Conservation (phyloP, 2,888 invertebrate genomes). For the Hypena proboscidalis region DNA sequence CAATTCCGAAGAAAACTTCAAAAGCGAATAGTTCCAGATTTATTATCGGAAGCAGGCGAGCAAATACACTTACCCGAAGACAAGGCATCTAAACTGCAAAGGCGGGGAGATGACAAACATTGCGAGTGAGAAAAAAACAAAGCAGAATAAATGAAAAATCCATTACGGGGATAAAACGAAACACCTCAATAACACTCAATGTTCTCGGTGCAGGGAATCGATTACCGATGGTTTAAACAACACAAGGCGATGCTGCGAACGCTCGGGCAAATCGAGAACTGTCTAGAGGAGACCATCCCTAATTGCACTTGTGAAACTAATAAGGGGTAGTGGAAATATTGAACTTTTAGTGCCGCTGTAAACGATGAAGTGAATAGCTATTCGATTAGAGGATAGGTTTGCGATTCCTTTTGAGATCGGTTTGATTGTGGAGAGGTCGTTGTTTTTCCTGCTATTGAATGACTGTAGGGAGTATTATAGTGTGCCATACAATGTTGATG, state of each 20-base stretch:
- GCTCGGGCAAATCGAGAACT: constrained; percentile 42
- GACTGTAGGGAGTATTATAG: no score
- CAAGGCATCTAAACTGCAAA: constrained; percentile 24
- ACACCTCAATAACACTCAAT: constrained; percentile 52
- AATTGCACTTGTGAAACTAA: constrained; percentile 43
- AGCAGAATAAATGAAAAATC: constrained; percentile 49
- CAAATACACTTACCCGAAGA: constrained; percentile 29
- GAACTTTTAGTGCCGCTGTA: constrained; percentile 24
- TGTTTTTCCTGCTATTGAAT: no score
- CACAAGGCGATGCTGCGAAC: constrained; percentile 41
- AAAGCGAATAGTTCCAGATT: constrained; percentile 15
- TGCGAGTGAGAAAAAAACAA: constrained; percentile 39
- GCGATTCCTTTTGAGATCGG: not conserved
- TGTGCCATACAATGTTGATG: no score
- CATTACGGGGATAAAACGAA: constrained; percentile 55
- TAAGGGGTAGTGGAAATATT: constrained; percentile 37
- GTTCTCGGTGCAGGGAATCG: constrained; percentile 45
- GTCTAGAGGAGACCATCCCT: constrained; percentile 34
- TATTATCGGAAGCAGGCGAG: constrained; percentile 19
- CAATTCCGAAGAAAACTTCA: not conserved
- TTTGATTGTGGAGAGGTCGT: not conserved
- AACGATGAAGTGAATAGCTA: constrained; percentile 8
- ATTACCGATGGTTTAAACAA: constrained; percentile 50
- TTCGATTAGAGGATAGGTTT: constrained; percentile 8
- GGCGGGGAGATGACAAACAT: constrained; percentile 32